phyloP scores from a whole-genome alignment of 2,113 vertebrate species.

The Prionailurus bengalensis region DNA sequence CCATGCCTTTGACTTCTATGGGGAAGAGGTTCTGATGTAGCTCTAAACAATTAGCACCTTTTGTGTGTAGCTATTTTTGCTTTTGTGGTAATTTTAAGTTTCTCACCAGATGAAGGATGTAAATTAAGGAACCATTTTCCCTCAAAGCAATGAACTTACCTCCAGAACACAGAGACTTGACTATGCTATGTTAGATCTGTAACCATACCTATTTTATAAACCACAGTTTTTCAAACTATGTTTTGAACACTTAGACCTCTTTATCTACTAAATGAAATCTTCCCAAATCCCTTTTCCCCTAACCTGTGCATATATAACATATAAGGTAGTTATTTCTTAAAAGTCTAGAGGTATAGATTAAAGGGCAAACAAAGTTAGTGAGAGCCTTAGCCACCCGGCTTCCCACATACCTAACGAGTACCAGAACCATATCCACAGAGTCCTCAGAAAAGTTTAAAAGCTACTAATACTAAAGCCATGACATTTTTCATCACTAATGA shows the following conservation, averaged over 20 bases:
- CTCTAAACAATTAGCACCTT: not conserved
- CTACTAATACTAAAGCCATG: not conserved
- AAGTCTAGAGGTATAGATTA: not conserved
- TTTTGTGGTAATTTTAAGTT: constrained; percentile 7
- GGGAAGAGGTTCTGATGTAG: not conserved
- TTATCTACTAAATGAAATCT: constrained; percentile 3
- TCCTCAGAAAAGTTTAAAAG: constrained; percentile 1
- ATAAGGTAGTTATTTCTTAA: not conserved
- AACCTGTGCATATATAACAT: not conserved
- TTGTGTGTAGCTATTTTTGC: not conserved
- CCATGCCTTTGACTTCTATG: not conserved
- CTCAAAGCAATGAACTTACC: constrained; percentile 9
- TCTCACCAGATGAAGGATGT: not conserved
- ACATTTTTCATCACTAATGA: not conserved
- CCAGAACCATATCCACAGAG: not conserved
- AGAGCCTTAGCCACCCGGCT: not conserved
- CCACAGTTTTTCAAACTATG: constrained; percentile 35
- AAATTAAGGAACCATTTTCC: not conserved
- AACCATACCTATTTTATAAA: constrained; percentile 45
- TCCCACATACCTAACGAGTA: not conserved
- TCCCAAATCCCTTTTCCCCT: not conserved
- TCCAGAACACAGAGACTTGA: not conserved
- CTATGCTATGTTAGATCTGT: not conserved
- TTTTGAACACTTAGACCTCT: not conserved
- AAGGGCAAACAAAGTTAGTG: not conserved